Evolutionary conservation across 2,113 vertebrate genomes (phyloP).

Genomic region (Pseudorectes ferrugineus): DNA sequence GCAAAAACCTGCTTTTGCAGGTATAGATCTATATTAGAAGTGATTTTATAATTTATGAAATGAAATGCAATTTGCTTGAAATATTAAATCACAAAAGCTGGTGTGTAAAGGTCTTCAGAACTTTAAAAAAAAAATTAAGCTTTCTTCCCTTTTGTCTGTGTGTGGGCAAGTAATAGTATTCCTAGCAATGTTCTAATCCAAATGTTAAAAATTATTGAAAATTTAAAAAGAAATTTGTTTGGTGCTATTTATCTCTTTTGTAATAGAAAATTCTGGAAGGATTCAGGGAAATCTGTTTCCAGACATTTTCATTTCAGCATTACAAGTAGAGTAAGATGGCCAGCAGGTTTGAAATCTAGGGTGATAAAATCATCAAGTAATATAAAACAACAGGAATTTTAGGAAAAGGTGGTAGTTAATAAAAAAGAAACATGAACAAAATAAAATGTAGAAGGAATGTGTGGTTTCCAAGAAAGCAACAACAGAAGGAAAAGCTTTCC

Average conservation of each 20-base stretch:
- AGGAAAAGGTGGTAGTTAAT: neutral
- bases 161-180: neutral
- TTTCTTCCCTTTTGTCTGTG: neutral
- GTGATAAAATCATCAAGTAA: neutral
- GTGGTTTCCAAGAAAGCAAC: neutral
- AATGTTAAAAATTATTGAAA: neutral
- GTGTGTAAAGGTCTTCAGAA: neutral
- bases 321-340: neutral
- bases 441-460: fast-evolving
- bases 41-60: neutral
- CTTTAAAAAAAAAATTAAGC: neutral
- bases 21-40: neutral
- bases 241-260: neutral
- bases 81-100: neutral
- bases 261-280: neutral
- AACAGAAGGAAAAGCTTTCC: neutral
- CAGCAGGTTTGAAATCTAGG: neutral
- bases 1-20: neutral
- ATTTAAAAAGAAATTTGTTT: neutral
- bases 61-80: neutral
- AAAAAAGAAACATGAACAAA: neutral
- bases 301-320: neutral
- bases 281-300: neutral
- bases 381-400: neutral
- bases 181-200: neutral